These are phyloP conservation scores for Spea hammondii DNA, from an alignment of 2,797 vertebrate genomes.

Conservation along the genomic window DNA sequence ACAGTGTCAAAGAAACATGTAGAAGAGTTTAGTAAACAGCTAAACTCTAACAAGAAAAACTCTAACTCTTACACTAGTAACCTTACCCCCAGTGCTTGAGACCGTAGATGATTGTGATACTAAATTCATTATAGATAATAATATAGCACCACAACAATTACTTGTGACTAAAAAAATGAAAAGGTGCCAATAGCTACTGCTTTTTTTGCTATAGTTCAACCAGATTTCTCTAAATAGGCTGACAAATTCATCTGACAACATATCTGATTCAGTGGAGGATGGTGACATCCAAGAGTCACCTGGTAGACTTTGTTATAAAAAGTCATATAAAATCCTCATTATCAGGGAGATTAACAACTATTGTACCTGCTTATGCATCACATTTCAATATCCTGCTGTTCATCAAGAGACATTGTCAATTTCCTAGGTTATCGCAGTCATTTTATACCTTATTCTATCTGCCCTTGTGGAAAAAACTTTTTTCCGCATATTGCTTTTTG, in stretches of 20 bases:
- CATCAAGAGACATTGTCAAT: not conserved
- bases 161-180: too few relatives aligned
- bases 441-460: not conserved
- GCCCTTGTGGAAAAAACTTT: not conserved
- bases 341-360: not conserved
- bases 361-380: not conserved
- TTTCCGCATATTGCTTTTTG: conserved; percentile 4
- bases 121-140: too few relatives aligned
- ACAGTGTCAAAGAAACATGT: too few relatives aligned
- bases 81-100: too few relatives aligned
- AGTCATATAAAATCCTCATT: not conserved
- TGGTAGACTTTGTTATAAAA: not conserved
- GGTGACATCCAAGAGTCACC: not conserved
- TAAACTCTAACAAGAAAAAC: too few relatives aligned
- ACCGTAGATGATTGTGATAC: too few relatives aligned
- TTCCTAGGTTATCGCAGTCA: not conserved
- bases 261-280: not conserved
- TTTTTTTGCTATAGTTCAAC: not conserved
- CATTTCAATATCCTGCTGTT: not conserved
- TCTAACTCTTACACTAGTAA: too few relatives aligned
- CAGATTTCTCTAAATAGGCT: not conserved
- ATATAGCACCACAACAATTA: too few relatives aligned
- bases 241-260: not conserved
- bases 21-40: too few relatives aligned
- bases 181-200: too few relatives aligned